Evolutionary conservation across 2,888 invertebrate species (phyloP).

Genomic region (Branchellion lobata): DNA sequence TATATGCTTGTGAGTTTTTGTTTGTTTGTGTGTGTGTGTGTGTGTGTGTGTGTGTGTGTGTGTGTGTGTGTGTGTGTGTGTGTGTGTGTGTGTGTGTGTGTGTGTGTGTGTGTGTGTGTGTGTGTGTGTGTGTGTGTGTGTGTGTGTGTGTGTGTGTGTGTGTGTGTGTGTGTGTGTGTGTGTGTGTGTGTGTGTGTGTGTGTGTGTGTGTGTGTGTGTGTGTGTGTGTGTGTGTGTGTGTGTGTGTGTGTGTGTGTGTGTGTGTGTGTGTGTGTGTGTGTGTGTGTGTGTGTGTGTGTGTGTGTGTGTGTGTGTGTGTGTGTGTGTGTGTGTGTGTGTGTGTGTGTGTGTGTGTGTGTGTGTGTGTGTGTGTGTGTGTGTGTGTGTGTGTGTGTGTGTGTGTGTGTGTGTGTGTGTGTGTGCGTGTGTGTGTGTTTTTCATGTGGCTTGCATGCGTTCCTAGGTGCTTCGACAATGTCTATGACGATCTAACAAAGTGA

Average conservation of each 20-base stretch:
- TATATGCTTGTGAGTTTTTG: no score
- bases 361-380: conserved; percentile 20
- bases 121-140: no score
- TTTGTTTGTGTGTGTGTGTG: no score
- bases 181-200: conserved; percentile 1
- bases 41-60: no score
- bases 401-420: conserved; percentile 17
- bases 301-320: conserved; percentile 18
- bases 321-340: conserved; percentile 18
- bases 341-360: conserved; percentile 18
- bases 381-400: conserved; percentile 18
- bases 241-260: conserved; percentile 17
- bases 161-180: not conserved
- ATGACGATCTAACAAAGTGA: no score
- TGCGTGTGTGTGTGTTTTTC: conserved; percentile 11
- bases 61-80: no score
- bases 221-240: conserved; percentile 18
- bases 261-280: conserved; percentile 17
- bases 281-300: conserved; percentile 16
- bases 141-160: no score
- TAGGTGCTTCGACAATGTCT: not conserved
- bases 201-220: conserved; percentile 1
- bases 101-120: no score
- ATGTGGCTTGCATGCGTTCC: not conserved
- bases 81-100: no score